Conservation (phyloP, 1,140 invertebrate genomes). For the Drosophila rhopaloa region DNA sequence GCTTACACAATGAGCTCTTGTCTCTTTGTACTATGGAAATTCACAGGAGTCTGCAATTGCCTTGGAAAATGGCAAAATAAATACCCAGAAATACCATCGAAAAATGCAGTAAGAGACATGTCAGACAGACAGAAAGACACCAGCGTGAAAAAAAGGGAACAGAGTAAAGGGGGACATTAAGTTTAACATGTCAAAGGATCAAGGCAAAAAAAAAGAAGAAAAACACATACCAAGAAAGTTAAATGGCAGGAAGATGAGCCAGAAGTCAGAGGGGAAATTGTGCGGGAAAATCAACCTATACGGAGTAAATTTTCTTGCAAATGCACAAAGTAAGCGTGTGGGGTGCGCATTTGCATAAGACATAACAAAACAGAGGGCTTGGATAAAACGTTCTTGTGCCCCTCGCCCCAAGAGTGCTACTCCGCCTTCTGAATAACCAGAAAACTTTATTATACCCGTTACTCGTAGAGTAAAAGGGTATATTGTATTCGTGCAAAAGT, state of each 20-base stretch:
- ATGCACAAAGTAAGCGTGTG: constrained; percentile 47
- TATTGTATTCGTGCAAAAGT: too few relatives aligned
- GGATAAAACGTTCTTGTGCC: constrained; percentile 67
- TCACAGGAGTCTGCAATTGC: constrained; percentile 56
- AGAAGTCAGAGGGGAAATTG: constrained; percentile 17
- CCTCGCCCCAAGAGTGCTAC: constrained; percentile 45
- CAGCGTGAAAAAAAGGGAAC: constrained; percentile 15
- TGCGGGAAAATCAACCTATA: constrained; percentile 66
- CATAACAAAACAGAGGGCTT: constrained; percentile 58
- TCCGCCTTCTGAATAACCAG: constrained; percentile 34
- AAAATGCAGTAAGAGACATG: constrained; percentile 65
- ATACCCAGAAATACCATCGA: constrained; percentile 49
- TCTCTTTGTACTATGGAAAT: constrained; percentile 39
- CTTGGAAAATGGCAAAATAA: constrained; percentile 62
- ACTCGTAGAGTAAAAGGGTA: too few relatives aligned
- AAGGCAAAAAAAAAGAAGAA: constrained; percentile 44
- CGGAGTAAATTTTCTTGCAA: constrained; percentile 62
- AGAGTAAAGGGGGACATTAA: constrained; percentile 49
- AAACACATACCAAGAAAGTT: constrained; percentile 28
- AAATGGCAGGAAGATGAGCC: constrained; percentile 32
- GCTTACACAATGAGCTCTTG: constrained; percentile 41
- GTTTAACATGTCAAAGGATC: constrained; percentile 82
- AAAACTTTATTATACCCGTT: constrained; percentile 66
- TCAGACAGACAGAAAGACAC: constrained; percentile 49
- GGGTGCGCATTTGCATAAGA: constrained; percentile 73